These are phyloP conservation scores for Cancer borealis DNA, from an alignment of 2,888 invertebrate genomes.

Conservation along the genomic window DNA sequence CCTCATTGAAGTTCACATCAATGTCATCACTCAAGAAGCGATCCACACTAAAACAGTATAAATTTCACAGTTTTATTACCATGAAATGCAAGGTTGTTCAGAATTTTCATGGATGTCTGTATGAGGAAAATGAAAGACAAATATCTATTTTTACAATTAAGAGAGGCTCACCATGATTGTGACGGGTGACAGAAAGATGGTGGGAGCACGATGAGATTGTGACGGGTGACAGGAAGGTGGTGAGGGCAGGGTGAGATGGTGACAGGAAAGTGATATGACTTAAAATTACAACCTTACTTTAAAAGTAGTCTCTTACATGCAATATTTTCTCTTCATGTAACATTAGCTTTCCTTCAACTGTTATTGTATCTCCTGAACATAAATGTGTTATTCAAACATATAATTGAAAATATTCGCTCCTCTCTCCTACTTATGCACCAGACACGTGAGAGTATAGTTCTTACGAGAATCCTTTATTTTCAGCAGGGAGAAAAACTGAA, in stretches of 20 bases:
- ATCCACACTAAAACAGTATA: conserved; percentile 79
- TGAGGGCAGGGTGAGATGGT: too few relatives aligned
- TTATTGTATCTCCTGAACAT: not conserved
- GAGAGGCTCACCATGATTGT: too few relatives aligned
- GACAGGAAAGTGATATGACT: too few relatives aligned
- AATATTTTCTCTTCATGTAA: not conserved
- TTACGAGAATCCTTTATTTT: conserved; percentile 89
- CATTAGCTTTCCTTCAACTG: not conserved
- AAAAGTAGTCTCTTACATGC: not conserved
- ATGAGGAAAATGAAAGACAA: too few relatives aligned
- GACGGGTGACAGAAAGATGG: too few relatives aligned
- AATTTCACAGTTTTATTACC: not conserved
- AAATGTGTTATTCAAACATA: not conserved
- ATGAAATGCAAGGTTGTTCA: not conserved
- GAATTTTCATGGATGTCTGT: too few relatives aligned
- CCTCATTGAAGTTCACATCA: conserved; percentile 83
- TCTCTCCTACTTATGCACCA: not conserved
- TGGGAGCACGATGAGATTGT: too few relatives aligned
- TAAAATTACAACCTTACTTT: too few relatives aligned
- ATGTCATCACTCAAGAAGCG: conserved; percentile 84
- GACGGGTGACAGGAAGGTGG: too few relatives aligned
- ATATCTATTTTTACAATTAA: too few relatives aligned
- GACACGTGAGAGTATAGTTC: conserved; percentile 78
- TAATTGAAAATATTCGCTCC: not conserved
- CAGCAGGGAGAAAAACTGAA: conserved; percentile 87